A percentile compares a stretch with the other conserved stretches of the same genome.
These are phyloP conservation scores for Hemicordylus capensis DNA, from an alignment of 2,113 vertebrate genomes.

Conservation along the genomic window DNA sequence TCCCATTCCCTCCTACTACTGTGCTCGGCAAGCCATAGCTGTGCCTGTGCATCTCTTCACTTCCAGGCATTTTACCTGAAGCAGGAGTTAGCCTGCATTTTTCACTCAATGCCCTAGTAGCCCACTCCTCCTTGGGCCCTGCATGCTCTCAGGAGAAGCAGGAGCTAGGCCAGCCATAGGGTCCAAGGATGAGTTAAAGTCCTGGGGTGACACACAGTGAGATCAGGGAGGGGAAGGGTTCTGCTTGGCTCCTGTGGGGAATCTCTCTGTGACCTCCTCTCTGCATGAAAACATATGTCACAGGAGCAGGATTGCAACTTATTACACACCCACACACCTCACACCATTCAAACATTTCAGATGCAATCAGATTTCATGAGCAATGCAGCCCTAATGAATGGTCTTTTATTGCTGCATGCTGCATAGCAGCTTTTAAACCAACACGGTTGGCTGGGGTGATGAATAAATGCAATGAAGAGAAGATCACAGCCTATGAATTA, in stretches of 20 bases:
- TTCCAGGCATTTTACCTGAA: no score
- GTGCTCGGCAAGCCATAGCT: no score
- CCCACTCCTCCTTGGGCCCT: no score
- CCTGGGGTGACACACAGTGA: no score
- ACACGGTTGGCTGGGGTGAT: background rate
- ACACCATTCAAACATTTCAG: background rate
- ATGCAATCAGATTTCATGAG: background rate
- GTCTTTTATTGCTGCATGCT: background rate
- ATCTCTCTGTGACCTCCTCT: background rate
- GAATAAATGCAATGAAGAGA: background rate
- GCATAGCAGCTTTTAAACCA: background rate
- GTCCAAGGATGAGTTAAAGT: no score
- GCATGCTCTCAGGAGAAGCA: no score
- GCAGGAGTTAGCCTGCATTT: no score
- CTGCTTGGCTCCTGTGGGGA: background rate
- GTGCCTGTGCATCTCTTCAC: background rate
- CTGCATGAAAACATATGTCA: background rate
- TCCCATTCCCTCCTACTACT: no score
- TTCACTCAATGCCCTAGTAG: no score
- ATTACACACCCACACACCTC: background rate
- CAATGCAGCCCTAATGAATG: background rate
- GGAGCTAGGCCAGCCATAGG: no score
- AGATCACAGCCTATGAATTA: background rate
- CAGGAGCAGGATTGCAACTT: background rate
- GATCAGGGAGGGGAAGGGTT: no score